Percentiles rank a stretch among this genome's conserved stretches.
Evolutionary conservation across 2,113 vertebrate species (phyloP).

Genomic region (Atlantisia rogersi): DNA sequence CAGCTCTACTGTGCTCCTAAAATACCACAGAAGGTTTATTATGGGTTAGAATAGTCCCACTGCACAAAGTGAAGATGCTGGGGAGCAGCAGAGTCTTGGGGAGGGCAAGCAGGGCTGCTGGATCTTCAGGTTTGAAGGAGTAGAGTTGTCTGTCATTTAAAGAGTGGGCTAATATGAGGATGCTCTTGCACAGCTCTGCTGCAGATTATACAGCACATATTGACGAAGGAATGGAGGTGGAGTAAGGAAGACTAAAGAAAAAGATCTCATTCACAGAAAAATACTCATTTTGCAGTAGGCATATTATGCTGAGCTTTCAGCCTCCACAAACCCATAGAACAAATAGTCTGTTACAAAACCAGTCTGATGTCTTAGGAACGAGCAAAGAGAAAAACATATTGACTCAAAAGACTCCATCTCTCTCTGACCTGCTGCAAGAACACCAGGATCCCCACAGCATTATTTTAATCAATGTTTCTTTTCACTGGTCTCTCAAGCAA

Average conservation of each 20-base stretch:
- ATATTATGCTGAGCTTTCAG: not conserved
- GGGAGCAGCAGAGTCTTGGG: not conserved
- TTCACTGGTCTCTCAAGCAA: not conserved
- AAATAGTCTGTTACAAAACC: not conserved
- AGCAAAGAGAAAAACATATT: not conserved
- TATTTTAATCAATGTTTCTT: not conserved
- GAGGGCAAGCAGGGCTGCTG: not conserved
- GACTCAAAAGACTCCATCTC: not conserved
- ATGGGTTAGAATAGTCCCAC: fast-evolving
- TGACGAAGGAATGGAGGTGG: not conserved
- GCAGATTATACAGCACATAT: not conserved
- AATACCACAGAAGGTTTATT: no score
- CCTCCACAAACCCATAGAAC: not conserved
- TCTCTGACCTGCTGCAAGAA: not conserved
- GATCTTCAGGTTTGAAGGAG: not conserved
- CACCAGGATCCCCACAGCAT: not conserved
- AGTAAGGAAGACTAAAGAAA: not conserved
- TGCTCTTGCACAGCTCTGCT: not conserved
- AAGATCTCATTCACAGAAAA: not conserved
- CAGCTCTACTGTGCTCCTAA: not conserved
- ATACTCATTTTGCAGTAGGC: not conserved
- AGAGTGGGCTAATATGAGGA: not conserved
- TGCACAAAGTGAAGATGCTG: not conserved
- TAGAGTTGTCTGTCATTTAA: not conserved
- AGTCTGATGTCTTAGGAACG: not conserved